Conservation (phyloP, 2,113 vertebrate species). For the Cebidichthys violaceus region DNA sequence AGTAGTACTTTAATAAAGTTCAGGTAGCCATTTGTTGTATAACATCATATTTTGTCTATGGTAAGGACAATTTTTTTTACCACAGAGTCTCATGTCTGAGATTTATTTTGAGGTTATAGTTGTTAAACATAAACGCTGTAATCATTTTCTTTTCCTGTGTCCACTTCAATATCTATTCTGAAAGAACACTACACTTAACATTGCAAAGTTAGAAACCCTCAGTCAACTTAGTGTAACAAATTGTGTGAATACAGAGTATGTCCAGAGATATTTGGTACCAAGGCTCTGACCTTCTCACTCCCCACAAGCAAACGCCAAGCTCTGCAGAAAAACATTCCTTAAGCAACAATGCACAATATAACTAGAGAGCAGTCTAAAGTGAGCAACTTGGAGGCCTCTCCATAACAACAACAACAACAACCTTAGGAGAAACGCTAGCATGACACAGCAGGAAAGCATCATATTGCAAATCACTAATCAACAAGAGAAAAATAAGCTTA, state of each 20-base stretch:
- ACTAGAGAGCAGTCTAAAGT: neutral
- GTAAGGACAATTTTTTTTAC: neutral
- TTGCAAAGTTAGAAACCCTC: slow-evolving; percentile 7
- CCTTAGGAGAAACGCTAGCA: slow-evolving; percentile 4
- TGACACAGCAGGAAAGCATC: neutral
- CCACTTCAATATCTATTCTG: neutral
- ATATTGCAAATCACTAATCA: neutral
- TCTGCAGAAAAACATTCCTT: neutral
- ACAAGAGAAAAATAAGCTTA: slow-evolving; percentile 9
- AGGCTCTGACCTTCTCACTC: slow-evolving; percentile 12
- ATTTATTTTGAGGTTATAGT: neutral
- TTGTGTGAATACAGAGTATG: slow-evolving; percentile 6
- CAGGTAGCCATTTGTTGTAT: neutral
- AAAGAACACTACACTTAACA: neutral
- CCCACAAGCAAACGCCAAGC: neutral
- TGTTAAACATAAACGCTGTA: slow-evolving; percentile 9
- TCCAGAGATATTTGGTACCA: neutral
- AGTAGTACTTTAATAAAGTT: neutral
- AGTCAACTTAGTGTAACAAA: neutral
- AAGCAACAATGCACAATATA: neutral
- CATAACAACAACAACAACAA: slow-evolving; percentile 9
- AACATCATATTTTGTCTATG: neutral
- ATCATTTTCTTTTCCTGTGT: neutral
- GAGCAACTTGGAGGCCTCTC: neutral
- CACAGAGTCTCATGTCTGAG: neutral